Conservation (phyloP, 2,888 invertebrate species). For the Mesoligia furuncula region DNA sequence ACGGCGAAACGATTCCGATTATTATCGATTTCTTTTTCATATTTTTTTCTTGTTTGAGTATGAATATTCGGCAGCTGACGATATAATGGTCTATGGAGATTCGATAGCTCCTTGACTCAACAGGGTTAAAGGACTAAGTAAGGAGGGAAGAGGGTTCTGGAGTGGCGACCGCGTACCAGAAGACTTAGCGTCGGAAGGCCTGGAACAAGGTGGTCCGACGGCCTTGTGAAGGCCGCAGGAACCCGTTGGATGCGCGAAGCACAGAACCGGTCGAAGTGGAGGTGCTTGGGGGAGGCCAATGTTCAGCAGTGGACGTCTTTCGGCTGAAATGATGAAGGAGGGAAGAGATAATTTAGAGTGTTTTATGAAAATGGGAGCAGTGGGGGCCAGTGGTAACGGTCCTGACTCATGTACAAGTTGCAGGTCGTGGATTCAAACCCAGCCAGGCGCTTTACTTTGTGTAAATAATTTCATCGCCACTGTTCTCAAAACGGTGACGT, state of each 20-base stretch:
- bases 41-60: not conserved
- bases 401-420: not conserved
- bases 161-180: too few relatives aligned
- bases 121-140: not conserved
- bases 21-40: slow-evolving; percentile 40
- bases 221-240: too few relatives aligned
- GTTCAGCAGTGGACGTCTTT: too few relatives aligned
- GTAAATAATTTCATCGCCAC: not conserved
- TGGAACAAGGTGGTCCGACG: too few relatives aligned
- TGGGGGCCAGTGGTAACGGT: not conserved
- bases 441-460: not conserved
- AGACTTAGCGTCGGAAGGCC: too few relatives aligned
- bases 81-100: not conserved
- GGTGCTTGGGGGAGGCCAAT: too few relatives aligned
- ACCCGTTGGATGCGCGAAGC: too few relatives aligned
- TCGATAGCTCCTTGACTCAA: not conserved
- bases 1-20: slow-evolving; percentile 52
- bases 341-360: not conserved
- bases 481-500: not conserved
- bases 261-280: too few relatives aligned
- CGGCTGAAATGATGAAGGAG: not conserved
- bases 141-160: too few relatives aligned
- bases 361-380: not conserved
- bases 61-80: not conserved
- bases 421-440: not conserved